Percentiles rank a stretch among this genome's conserved stretches.
These are phyloP conservation scores for Oasisia sp. DNA, from an alignment of 2,888 invertebrate species.

Conservation along the genomic window DNA sequence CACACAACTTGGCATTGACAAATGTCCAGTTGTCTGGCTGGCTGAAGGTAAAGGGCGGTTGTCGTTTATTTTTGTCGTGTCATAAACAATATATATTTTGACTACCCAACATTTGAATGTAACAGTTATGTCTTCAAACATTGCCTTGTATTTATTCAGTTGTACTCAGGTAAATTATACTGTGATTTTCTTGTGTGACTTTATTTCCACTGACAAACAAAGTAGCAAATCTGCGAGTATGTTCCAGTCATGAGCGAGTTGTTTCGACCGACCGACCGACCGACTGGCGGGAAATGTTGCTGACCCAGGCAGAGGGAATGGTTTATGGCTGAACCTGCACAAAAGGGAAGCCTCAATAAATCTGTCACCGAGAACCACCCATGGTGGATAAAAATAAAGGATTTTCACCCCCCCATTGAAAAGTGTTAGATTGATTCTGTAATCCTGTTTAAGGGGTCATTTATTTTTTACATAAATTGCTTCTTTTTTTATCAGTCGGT, in stretches of 20 bases:
- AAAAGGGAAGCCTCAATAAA: constrained; percentile 5
- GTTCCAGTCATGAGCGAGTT: not conserved
- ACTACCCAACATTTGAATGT: too few species aligned
- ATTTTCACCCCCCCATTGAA: not conserved
- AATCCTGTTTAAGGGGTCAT: too few species aligned
- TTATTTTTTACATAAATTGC: too few species aligned
- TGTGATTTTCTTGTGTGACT: too few species aligned
- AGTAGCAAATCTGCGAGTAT: not conserved
- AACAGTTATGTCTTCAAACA: too few species aligned
- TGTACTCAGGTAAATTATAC: too few species aligned
- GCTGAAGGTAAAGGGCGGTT: not conserved
- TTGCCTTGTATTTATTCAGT: too few species aligned
- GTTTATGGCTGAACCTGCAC: not conserved
- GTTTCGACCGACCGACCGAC: not conserved
- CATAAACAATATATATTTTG: too few species aligned
- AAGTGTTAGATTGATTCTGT: not conserved
- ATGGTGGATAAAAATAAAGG: not conserved
- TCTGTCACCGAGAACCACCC: not conserved
- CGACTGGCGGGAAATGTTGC: not conserved
- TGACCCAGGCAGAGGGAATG: not conserved
- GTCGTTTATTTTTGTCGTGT: too few species aligned
- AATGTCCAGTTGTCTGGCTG: not conserved
- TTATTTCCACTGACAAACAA: too few species aligned
- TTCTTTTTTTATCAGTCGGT: too few species aligned
- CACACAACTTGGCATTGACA: not conserved